Evolutionary conservation across 2,797 vertebrate genomes (phyloP), one percentile per base, ranked within the genome.

Genomic region (Erpetoichthys calabaricus): DNA sequence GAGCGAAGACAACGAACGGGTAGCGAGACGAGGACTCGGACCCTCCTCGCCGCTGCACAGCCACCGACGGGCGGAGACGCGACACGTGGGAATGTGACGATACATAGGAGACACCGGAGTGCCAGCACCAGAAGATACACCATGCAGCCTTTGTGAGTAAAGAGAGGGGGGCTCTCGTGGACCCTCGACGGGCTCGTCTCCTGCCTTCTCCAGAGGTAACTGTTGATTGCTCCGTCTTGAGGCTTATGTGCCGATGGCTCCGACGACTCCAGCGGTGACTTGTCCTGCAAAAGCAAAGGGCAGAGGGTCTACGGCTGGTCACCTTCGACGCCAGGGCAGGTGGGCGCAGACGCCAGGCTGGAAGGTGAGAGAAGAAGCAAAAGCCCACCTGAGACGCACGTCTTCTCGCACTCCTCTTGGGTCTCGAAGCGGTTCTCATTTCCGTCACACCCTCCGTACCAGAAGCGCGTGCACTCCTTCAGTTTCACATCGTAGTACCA

Each of bases 371-470:
- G n/a, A 10, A 2, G 44, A 1, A 51, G 4, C 4, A 2, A 44
- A 8, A 4, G 51, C 80, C 80, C 72, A 98, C 95, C 94, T 64
- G 80, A 62, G 60, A 68, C 49, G 67, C 96, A 99, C 50, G 86
- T 59, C 55, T 76, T 84, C 71, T 84, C 76, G 77, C 96, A 99
- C 71, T 95, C 80, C 58, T 85, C 80, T 64, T 90, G 83, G 0
- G 89, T 87, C 43, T 82, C 52, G 9, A 99, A 99, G 68, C 86
- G 84, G 71, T 99, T 99, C 62, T 82, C 78, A 3, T 98, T 99
- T 44, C 95, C 95, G 0, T 82, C 87, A 0, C 95, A 99, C 64
- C 90, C 86, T 3, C 96, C 87, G 0, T 94, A 95, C 96, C 96
- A 99, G 86, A 98, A 99, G 44, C 94, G 80, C 0, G 76, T 71